Conservation (phyloP, 1,140 invertebrate species). For the Rhopalosiphum maidis region DNA sequence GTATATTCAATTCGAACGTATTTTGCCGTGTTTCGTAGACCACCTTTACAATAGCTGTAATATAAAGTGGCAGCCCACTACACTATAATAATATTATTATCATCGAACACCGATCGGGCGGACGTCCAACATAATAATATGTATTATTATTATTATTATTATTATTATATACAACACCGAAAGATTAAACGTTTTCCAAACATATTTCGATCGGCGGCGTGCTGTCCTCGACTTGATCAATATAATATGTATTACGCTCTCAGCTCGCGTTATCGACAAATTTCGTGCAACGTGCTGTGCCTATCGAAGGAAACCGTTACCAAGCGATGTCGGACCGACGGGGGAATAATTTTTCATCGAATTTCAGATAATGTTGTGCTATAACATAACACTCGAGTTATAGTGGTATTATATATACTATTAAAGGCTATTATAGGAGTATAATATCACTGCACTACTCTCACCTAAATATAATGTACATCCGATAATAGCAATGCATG, state of each 20-base stretch:
- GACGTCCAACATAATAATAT: background rate
- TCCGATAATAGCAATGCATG: background rate
- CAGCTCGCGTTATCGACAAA: background rate
- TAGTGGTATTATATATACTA: background rate
- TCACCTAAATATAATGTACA: background rate
- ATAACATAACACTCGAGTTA: background rate
- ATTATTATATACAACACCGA: background rate
- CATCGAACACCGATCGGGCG: background rate
- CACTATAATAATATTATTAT: background rate
- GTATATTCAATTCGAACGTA: background rate
- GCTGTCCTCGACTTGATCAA: background rate
- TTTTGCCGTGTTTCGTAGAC: background rate
- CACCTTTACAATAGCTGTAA: background rate
- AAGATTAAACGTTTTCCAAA: background rate
- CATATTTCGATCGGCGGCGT: background rate
- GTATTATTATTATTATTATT: no score
- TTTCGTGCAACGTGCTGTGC: background rate
- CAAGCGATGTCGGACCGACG: background rate
- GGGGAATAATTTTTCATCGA: background rate
- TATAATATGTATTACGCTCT: background rate
- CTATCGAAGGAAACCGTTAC: background rate
- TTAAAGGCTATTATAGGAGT: background rate
- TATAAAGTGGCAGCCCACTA: background rate
- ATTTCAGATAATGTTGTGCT: background rate
- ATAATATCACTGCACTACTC: no score